These are phyloP conservation scores for Dromius quadrimaculatus DNA, from an alignment of 2,888 invertebrate species.

Conservation along the genomic window DNA sequence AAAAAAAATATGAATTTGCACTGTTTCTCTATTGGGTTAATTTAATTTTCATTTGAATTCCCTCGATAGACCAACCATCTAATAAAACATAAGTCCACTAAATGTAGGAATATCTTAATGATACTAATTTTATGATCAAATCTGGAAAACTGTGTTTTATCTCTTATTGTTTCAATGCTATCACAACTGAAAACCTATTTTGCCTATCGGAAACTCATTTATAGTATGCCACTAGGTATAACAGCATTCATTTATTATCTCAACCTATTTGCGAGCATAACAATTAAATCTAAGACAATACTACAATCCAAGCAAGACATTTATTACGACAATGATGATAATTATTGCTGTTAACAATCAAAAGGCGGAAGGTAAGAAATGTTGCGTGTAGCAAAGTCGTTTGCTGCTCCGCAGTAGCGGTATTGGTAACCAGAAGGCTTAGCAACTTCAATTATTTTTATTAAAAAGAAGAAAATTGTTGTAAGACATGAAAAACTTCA, in stretches of 20 bases:
- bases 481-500: conserved; percentile 23
- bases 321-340: conserved; percentile 38
- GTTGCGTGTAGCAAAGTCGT: conserved; percentile 27
- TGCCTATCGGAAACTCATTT: conserved; percentile 16
- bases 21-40: too few relatives aligned
- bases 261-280: conserved; percentile 28
- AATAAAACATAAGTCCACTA: conserved; percentile 17
- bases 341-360: conserved; percentile 40
- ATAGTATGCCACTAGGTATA: conserved; percentile 32
- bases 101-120: conserved; percentile 4
- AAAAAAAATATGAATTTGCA: too few relatives aligned
- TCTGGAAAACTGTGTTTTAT: background rate
- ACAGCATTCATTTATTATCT: conserved; percentile 18
- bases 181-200: conserved; percentile 7
- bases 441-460: conserved; percentile 41
- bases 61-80: background rate
- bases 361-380: conserved; percentile 35
- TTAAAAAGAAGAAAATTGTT: conserved; percentile 45
- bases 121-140: conserved; percentile 15
- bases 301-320: conserved; percentile 39
- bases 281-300: conserved; percentile 42
- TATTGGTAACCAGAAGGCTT: conserved; percentile 30
- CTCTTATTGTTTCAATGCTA: conserved; percentile 7
- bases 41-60: conserved; percentile 14
- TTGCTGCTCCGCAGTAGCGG: conserved; percentile 26